These are phyloP conservation scores for Sciurus carolinensis DNA, from an alignment of 2,797 vertebrate species.

Conservation along the genomic window DNA sequence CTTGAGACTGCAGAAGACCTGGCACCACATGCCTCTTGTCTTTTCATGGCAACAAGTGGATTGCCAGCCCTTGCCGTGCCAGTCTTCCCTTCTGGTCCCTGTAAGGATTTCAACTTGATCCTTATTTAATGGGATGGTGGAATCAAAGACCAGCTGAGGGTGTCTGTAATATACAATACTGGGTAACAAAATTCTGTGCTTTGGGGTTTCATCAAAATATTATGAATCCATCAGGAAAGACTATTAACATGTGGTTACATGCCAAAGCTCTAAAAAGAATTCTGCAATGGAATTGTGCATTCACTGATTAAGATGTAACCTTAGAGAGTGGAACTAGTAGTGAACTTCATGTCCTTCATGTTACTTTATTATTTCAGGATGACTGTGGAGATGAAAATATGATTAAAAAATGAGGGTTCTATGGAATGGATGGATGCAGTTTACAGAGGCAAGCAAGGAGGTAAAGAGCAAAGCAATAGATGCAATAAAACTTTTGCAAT, in stretches of 20 bases:
- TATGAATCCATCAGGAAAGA: background rate
- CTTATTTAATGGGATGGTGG: background rate
- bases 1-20: background rate
- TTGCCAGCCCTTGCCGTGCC: background rate
- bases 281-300: background rate
- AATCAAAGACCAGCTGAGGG: background rate
- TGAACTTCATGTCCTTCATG: background rate
- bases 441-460: background rate
- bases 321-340: background rate
- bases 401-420: background rate
- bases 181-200: constrained; percentile 34
- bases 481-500: background rate
- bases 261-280: constrained; percentile 11
- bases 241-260: constrained; percentile 9
- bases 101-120: constrained; percentile 28
- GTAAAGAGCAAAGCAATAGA: background rate
- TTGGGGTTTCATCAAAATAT: constrained; percentile 12
- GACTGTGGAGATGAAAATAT: constrained; percentile 2
- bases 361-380: background rate
- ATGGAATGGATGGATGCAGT: background rate
- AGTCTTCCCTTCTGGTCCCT: background rate
- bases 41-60: background rate
- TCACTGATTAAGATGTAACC: background rate
- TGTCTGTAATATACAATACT: background rate
- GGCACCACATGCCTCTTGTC: background rate